A percentile compares a stretch with the other conserved stretches of the same genome.
Conservation (phyloP, 2,888 invertebrate species). For the Latheticus oryzae region DNA sequence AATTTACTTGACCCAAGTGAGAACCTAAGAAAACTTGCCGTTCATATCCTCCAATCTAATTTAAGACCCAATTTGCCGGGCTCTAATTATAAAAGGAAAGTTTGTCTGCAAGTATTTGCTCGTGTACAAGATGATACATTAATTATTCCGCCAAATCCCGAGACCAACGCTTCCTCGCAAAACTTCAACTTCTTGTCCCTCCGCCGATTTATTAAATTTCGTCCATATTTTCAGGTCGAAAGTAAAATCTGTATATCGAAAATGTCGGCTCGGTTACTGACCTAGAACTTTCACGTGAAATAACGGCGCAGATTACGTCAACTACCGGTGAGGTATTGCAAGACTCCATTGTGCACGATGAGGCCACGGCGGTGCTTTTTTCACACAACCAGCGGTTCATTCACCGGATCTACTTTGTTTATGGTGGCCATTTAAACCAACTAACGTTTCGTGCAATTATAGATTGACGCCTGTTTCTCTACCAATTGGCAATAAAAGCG, state of each 20-base stretch:
- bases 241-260: constrained; percentile 26
- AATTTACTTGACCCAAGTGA: constrained; percentile 21
- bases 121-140: constrained; percentile 27
- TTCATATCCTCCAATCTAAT: constrained; percentile 18
- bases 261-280: constrained; percentile 33
- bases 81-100: constrained; percentile 25
- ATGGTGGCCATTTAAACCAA: constrained; percentile 36
- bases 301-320: constrained; percentile 31
- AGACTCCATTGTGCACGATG: constrained; percentile 29
- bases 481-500: constrained; percentile 2
- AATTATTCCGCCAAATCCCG: constrained; percentile 24
- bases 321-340: constrained; percentile 34
- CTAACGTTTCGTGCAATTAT: constrained; percentile 14
- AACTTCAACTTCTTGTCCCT: constrained; percentile 14
- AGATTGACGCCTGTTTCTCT: background rate
- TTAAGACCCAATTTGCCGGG: constrained; percentile 29
- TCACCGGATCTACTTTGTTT: constrained; percentile 38
- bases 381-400: constrained; percentile 33
- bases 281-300: constrained; percentile 37
- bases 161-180: constrained; percentile 8
- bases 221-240: constrained; percentile 18
- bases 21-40: constrained; percentile 26
- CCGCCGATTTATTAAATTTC: constrained; percentile 19
- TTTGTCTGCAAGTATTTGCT: constrained; percentile 21
- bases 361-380: constrained; percentile 14